phyloP scores from a whole-genome alignment of 2,797 vertebrate genomes.

The Hafferia zeledoni region DNA sequence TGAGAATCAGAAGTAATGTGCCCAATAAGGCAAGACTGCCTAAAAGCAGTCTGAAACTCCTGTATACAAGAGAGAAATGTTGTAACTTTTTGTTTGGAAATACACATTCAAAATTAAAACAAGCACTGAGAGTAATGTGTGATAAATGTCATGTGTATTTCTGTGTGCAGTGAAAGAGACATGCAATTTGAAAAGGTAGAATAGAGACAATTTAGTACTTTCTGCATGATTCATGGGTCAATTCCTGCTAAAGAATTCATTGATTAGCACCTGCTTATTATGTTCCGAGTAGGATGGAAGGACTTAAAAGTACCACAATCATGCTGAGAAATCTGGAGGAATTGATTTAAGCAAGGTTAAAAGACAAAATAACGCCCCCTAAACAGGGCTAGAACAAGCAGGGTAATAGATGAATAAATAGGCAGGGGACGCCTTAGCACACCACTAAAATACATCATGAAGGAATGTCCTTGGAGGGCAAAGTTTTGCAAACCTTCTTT shows the following conservation, averaged over 20 bases:
- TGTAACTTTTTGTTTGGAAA: neutral
- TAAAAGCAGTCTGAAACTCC: neutral
- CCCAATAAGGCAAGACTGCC: neutral
- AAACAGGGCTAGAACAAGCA: neutral
- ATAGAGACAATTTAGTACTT: neutral
- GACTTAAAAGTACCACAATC: neutral
- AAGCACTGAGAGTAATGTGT: neutral
- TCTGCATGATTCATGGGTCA: neutral
- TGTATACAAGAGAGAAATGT: neutral
- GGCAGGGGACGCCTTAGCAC: neutral
- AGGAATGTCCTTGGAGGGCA: neutral
- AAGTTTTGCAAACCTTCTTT: neutral
- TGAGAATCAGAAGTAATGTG: neutral
- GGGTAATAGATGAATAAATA: neutral
- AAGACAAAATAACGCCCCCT: neutral
- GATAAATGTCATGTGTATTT: neutral
- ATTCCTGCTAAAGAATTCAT: neutral
- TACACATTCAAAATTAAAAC: neutral
- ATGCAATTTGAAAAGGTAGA: neutral
- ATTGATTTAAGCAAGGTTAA: slow-evolving; percentile 4
- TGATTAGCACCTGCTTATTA: neutral
- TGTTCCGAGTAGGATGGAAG: neutral
- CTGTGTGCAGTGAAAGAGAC: neutral
- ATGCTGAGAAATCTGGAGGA: neutral
- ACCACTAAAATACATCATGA: neutral